Evolutionary conservation across 2,113 vertebrate genomes (phyloP).

Genomic region (Buteo buteo): DNA sequence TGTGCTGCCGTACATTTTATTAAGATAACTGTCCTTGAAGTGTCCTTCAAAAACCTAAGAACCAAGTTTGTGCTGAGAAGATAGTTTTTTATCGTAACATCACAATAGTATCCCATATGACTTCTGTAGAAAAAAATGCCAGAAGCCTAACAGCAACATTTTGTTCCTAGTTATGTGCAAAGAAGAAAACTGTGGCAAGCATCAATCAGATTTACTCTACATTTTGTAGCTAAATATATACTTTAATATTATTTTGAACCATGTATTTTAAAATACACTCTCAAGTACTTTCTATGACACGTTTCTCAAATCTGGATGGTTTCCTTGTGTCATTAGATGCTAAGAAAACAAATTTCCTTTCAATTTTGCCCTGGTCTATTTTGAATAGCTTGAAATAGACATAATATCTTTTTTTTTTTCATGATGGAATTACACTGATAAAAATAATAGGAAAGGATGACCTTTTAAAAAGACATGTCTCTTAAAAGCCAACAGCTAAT

Average conservation of each 20-base stretch:
- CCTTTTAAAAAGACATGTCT: neutral
- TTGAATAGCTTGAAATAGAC: neutral
- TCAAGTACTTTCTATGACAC: neutral
- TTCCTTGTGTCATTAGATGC: neutral
- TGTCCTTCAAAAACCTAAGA: neutral
- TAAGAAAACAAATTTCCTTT: neutral
- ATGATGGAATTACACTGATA: neutral
- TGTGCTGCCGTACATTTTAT: neutral
- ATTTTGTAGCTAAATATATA: neutral
- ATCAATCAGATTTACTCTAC: neutral
- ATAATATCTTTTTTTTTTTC: too few relatives aligned
- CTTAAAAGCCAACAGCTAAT: neutral
- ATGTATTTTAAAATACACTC: neutral
- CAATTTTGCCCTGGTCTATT: neutral
- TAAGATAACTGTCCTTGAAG: neutral
- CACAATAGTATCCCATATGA: neutral
- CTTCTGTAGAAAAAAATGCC: neutral
- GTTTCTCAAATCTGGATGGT: neutral
- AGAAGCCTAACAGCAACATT: neutral
- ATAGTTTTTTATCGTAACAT: neutral
- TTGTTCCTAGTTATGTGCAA: neutral
- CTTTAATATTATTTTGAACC: neutral
- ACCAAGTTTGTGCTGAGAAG: neutral
- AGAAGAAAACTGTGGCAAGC: neutral
- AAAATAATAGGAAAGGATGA: neutral